These are phyloP conservation scores for Cyphomyrmex costatus DNA, from an alignment of 1,140 invertebrate genomes.

Conservation along the genomic window DNA sequence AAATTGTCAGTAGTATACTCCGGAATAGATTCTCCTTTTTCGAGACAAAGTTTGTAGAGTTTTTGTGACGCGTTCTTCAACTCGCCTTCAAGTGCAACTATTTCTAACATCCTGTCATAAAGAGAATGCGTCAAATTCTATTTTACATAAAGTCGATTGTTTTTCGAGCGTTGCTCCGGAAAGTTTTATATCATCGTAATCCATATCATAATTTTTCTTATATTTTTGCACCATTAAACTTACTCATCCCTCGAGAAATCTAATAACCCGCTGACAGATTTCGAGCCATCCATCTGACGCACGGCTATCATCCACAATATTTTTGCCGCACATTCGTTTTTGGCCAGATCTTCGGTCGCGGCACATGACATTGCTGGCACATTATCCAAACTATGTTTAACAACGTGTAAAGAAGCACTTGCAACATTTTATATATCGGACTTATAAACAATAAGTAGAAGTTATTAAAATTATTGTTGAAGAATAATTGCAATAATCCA, in stretches of 20 bases:
- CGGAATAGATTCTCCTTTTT: constrained; percentile 53
- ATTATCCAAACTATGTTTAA: constrained; percentile 61
- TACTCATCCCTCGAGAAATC: constrained; percentile 68
- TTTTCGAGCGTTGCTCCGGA: not conserved
- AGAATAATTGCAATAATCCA: not conserved
- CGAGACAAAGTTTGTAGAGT: constrained; percentile 74
- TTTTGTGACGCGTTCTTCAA: constrained; percentile 65
- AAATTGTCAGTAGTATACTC: constrained; percentile 49
- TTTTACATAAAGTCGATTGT: not conserved
- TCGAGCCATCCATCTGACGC: constrained; percentile 67
- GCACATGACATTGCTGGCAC: constrained; percentile 58
- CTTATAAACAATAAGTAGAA: not conserved
- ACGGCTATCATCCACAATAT: constrained; percentile 70
- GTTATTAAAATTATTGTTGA: constrained; percentile 16
- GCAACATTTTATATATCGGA: constrained; percentile 33
- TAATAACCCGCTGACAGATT: constrained; percentile 24
- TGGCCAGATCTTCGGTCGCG: constrained; percentile 40
- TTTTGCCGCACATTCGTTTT: constrained; percentile 65
- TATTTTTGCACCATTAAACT: constrained; percentile 36
- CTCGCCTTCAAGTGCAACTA: constrained; percentile 37
- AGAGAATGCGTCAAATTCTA: not conserved
- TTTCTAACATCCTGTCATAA: constrained; percentile 69
- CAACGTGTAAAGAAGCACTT: constrained; percentile 45
- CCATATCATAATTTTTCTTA: not conserved
- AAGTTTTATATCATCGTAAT: constrained; percentile 3